phyloP scores from a whole-genome alignment of 2,888 invertebrate genomes.

The Holacanthella duospinosa region DNA sequence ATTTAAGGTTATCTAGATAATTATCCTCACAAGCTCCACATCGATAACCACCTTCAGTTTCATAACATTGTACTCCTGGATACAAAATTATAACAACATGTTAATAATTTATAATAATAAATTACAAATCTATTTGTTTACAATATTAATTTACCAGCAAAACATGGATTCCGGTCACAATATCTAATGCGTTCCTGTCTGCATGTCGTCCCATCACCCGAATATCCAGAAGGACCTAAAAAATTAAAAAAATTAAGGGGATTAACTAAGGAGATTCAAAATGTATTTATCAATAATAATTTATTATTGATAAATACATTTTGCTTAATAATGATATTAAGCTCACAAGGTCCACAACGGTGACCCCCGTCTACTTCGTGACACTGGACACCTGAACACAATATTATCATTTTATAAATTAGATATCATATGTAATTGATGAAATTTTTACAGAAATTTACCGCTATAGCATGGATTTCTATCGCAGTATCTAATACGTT shows the following conservation, averaged over 20 bases:
- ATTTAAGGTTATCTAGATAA: too few species aligned
- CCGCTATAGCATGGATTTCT: constrained; percentile 62
- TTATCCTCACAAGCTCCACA: constrained; percentile 12
- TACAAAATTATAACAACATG: too few species aligned
- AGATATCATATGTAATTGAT: too few species aligned
- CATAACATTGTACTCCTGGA: constrained; percentile 15
- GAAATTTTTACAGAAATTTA: too few species aligned
- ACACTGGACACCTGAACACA: constrained; percentile 44
- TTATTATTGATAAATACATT: neutral
- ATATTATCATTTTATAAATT: too few species aligned
- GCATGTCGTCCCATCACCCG: constrained; percentile 42
- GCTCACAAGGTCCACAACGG: neutral
- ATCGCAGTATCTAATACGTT: constrained; percentile 51
- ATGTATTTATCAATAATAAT: neutral
- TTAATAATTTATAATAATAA: constrained; percentile 3
- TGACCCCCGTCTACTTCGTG: neutral
- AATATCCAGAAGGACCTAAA: constrained; percentile 37
- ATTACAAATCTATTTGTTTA: neutral
- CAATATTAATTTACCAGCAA: neutral
- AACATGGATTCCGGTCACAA: constrained; percentile 14
- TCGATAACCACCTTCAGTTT: constrained; percentile 6
- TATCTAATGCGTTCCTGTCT: constrained; percentile 37
- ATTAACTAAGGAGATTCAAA: neutral
- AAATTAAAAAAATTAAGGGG: neutral
- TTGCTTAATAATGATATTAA: neutral